Percentiles rank a stretch among this genome's conserved stretches.
phyloP scores from a whole-genome alignment of 2,113 vertebrate genomes.

The Daboia siamensis region DNA sequence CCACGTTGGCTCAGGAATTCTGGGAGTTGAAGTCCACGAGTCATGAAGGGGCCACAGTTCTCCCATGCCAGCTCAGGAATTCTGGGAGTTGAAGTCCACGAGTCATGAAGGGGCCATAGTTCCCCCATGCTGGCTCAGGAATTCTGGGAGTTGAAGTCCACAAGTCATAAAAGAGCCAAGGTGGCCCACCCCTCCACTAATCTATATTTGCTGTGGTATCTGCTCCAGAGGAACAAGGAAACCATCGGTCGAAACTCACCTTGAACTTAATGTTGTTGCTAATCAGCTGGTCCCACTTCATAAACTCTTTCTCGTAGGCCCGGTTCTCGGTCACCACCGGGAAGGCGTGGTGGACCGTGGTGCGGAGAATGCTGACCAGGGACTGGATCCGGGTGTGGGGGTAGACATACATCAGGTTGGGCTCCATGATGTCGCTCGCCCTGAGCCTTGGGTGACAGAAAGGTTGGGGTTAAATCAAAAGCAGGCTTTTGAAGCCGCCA shows the following conservation, averaged over 20 bases:
- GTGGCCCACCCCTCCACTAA: not conserved
- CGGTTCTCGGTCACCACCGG: constrained; percentile 95
- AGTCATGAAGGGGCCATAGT: too few species aligned
- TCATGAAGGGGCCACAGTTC: too few species aligned
- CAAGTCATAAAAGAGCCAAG: too few species aligned
- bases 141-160: too few species aligned
- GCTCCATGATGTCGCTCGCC: constrained; percentile 96
- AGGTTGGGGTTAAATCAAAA: not conserved
- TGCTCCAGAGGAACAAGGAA: not conserved
- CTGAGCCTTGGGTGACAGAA: constrained; percentile 71
- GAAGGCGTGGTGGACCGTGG: constrained; percentile 92
- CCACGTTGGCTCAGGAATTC: too few species aligned
- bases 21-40: too few species aligned
- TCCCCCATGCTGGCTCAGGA: too few species aligned
- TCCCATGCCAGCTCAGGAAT: too few species aligned
- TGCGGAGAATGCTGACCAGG: constrained; percentile 93
- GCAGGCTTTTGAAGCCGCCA: not conserved
- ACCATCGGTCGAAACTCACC: constrained; percentile 60
- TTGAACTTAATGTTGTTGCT: constrained; percentile 98
- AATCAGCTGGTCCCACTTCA: constrained; percentile 95
- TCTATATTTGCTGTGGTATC: not conserved
- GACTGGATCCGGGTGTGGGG: constrained; percentile 96
- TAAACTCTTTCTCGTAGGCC: constrained; percentile 91
- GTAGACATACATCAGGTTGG: constrained; percentile 96
- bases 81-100: too few species aligned